Evolutionary conservation across 2,113 vertebrate species (phyloP).

Genomic region (Elephantulus edwardii): DNA sequence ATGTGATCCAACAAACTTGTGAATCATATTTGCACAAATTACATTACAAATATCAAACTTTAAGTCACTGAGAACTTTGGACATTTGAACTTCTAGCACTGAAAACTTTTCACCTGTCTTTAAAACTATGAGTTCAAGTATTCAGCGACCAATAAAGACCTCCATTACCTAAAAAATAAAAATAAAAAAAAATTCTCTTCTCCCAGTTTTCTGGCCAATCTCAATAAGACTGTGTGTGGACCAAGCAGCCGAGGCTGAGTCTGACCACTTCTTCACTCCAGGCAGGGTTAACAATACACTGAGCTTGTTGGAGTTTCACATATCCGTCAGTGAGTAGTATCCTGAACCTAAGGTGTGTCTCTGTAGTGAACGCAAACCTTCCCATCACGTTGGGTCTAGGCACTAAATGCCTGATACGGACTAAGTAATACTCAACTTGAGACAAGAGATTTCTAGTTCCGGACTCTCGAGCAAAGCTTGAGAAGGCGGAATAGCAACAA

Average conservation of each 20-base stretch:
- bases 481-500: background rate
- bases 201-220: background rate
- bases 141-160: conserved; percentile 82
- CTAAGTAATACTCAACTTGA: background rate
- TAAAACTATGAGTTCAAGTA: conserved; percentile 84
- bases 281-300: background rate
- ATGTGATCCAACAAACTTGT: conserved; percentile 79
- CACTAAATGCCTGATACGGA: background rate
- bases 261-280: background rate
- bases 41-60: conserved; percentile 83
- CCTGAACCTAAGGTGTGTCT: background rate
- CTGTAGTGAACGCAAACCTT: background rate
- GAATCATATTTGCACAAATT: conserved; percentile 77
- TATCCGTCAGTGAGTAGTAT: background rate
- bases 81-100: conserved; percentile 80
- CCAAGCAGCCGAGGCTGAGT: background rate
- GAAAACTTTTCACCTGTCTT: conserved; percentile 79
- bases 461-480: background rate
- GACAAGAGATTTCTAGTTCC: background rate
- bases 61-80: conserved; percentile 80
- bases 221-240: background rate
- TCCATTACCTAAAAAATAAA: conserved; percentile 74
- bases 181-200: too few species aligned
- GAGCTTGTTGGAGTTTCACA: background rate
- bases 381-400: background rate